Percentiles rank a stretch among this genome's conserved stretches.
phyloP scores from a whole-genome alignment of 1,140 invertebrate species.

The Macrobrachium nipponense region DNA sequence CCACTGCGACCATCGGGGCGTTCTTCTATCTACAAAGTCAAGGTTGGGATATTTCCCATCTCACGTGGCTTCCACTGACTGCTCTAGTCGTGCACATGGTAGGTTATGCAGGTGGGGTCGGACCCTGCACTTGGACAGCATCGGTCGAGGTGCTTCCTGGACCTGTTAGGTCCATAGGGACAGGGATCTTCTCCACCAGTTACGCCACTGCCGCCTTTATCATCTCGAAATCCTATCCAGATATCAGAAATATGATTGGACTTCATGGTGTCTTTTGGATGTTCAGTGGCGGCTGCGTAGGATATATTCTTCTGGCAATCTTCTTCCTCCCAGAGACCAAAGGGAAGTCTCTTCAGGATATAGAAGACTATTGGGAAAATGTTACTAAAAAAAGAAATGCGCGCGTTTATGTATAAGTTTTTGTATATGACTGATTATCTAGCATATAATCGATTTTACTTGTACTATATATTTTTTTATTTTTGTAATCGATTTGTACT shows the following conservation, averaged over 20 bases:
- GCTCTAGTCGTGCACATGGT: neutral
- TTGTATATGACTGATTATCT: no score
- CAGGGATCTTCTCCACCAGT: neutral
- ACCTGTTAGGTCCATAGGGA: slow-evolving; percentile 14
- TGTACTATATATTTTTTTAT: no score
- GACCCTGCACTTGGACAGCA: neutral
- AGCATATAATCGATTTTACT: no score
- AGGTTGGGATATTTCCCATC: neutral
- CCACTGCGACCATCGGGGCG: neutral
- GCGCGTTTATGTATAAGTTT: no score
- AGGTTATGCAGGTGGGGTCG: neutral
- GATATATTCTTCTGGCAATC: neutral
- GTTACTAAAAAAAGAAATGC: no score
- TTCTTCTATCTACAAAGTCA: slow-evolving; percentile 21
- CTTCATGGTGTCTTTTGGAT: slow-evolving; percentile 26
- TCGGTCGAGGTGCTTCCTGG: slow-evolving; percentile 11
- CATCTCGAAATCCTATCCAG: slow-evolving; percentile 10
- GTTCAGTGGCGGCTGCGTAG: neutral
- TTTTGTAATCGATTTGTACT: no score
- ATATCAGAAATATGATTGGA: neutral
- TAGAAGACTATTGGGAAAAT: slow-evolving; percentile 14
- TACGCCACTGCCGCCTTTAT: slow-evolving; percentile 7
- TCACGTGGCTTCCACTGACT: slow-evolving; percentile 13
- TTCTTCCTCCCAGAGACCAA: slow-evolving; percentile 20
- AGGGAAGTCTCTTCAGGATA: slow-evolving; percentile 5